These are phyloP conservation scores for Eulemur coronatus DNA, from an alignment of 2,797 vertebrate species.

Conservation along the genomic window DNA sequence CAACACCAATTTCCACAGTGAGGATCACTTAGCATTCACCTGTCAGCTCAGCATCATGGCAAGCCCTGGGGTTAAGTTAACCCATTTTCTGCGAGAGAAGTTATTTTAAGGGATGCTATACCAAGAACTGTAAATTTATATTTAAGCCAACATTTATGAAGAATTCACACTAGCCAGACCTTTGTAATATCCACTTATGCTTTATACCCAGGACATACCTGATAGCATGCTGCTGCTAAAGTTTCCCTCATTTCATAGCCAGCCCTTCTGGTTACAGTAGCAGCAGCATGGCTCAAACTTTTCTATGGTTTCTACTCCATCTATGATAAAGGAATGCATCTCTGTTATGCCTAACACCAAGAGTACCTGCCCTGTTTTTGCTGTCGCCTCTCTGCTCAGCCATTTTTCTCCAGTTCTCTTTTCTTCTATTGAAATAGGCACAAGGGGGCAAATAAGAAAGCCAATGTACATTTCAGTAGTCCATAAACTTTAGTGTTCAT, in stretches of 20 bases:
- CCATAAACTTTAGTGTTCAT: background rate
- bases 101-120: background rate
- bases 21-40: background rate
- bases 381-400: background rate
- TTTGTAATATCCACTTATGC: background rate
- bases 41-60: background rate
- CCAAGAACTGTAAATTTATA: background rate
- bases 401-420: background rate
- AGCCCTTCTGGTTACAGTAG: background rate
- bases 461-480: no score
- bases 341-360: background rate
- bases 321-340: background rate
- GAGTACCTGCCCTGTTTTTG: background rate
- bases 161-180: background rate
- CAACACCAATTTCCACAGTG: background rate
- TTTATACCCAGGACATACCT: background rate
- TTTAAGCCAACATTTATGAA: background rate
- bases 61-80: background rate
- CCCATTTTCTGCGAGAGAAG: background rate
- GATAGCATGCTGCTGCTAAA: background rate
- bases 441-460: background rate
- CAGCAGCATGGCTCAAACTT: background rate
- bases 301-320: background rate
- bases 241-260: background rate
- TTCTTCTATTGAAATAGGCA: background rate